phyloP scores from a whole-genome alignment of 2,888 invertebrate genomes.

The Limenitis camilla region DNA sequence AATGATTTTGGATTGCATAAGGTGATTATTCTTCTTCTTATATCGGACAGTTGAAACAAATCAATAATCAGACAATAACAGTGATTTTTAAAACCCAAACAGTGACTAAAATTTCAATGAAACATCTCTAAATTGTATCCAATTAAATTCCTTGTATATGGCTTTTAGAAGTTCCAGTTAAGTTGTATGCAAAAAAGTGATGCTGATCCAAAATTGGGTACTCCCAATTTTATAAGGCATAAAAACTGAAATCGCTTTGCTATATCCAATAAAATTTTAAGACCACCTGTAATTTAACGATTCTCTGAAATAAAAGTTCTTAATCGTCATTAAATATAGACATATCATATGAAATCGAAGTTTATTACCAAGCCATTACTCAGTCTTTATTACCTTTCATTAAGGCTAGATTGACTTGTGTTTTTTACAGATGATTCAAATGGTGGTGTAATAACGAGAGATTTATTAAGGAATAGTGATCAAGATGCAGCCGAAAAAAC shows the following conservation, averaged over 20 bases:
- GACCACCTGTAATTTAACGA: constrained; percentile 17
- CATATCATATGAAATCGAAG: constrained; percentile 12
- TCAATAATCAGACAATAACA: background rate
- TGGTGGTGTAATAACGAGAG: background rate
- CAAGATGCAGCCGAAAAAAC: constrained; percentile 44
- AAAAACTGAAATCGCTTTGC: constrained; percentile 4
- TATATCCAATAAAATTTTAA: constrained; percentile 15
- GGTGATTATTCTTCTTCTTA: constrained; percentile 21
- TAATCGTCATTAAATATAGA: constrained; percentile 17
- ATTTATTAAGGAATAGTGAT: constrained; percentile 15
- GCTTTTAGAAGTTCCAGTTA: no score
- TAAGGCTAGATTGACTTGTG: no score
- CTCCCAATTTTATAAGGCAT: background rate
- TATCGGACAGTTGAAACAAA: no score
- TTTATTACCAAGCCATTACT: constrained; percentile 23
- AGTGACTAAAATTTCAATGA: no score
- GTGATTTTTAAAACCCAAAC: background rate
- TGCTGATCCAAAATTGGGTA: background rate
- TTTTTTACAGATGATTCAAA: no score
- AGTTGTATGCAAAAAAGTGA: no score
- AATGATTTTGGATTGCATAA: constrained; percentile 21
- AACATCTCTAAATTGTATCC: no score
- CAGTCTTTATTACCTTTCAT: constrained; percentile 21
- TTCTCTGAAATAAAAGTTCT: constrained; percentile 16
- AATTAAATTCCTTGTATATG: no score